Base-by-base conservation (phyloP, 2,113 vertebrate genomes). In the Excalfactoria chinensis region DNA sequence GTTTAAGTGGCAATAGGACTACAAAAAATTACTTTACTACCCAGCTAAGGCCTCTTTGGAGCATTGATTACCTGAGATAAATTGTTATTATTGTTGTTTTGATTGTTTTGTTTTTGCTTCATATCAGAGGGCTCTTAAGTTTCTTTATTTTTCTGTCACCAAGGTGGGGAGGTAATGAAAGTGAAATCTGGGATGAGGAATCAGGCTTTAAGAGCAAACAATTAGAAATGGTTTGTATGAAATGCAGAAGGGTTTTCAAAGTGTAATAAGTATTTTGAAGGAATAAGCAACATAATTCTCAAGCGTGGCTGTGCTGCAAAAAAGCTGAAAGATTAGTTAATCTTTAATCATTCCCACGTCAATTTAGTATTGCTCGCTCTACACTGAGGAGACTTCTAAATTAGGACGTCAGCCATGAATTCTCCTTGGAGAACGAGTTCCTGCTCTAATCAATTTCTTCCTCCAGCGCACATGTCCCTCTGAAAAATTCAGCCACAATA, bases 341-440 rank as follows among this genome's bases (percentile, higher is more conserved):
- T 93, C 63, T 96, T 95, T 79, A 79, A 53, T 89, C 84, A 59
- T 83, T 95, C 93, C 89, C 86, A 43, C 76, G 90, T 85, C 81
- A 93, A 8, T 94, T 82, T 79, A 87, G 37, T 30, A 51, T 77
- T 76, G 28, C 81, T 92, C 43, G 35, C 53, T 84, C 51, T 89
- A 21, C 21, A 25, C 71, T 66, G 78, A 87, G 68, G 55, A 83
- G 72, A 49, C 68, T 86, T 69, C 51, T 80, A 90, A 94, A 95
- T 88, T 90, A 93, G 86, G 77, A 75, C 91, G 82, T 89, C 80
- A 90, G 71, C 86, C 63, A 85, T 68, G 63, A 35, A 83, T 80
- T 95, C 75, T 89, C 76, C 44, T 86, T 86, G 82, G 84, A 91
- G 84, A 85, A 19, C 87, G 81, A 37, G 84, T 88, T 71, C 60